Evolutionary conservation across 2,113 vertebrate species (phyloP).

Genomic region (Sturnira hondurensis): DNA sequence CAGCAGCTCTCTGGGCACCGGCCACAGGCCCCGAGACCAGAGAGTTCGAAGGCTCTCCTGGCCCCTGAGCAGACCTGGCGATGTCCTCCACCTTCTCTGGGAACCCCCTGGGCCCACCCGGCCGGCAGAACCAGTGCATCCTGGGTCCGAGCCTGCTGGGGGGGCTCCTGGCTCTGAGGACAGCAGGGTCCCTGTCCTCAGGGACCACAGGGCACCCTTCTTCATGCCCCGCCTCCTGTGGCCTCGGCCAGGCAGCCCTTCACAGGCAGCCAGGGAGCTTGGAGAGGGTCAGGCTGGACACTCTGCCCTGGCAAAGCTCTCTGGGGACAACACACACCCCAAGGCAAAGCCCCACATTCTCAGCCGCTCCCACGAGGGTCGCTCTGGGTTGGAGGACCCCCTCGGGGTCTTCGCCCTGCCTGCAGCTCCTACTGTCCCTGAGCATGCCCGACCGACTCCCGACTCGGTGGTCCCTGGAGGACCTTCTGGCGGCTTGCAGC

Average conservation of each 20-base stretch:
- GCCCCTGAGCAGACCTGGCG: rapidly evolving
- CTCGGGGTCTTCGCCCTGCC: too few relatives aligned
- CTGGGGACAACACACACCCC: too few relatives aligned
- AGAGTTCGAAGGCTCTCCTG: neutral
- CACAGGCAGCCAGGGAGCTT: neutral
- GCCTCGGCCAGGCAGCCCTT: neutral
- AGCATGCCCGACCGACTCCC: rapidly evolving
- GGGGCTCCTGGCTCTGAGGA: rapidly evolving
- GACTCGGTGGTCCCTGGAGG: neutral
- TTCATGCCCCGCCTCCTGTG: neutral
- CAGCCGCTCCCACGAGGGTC: neutral
- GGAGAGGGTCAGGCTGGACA: neutral
- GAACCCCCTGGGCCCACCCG: neutral
- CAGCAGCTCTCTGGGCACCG: neutral
- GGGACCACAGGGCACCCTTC: neutral
- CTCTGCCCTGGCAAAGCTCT: neutral
- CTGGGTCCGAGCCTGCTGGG: neutral
- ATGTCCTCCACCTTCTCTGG: neutral
- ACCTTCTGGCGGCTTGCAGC: rapidly evolving
- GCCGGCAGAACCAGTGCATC: neutral
- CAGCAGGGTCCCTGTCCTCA: too few relatives aligned
- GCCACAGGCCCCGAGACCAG: rapidly evolving
- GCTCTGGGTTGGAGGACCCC: too few relatives aligned
- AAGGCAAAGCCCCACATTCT: too few relatives aligned
- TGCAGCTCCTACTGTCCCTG: neutral